These are phyloP conservation scores for Himalopsyche japonica DNA, from an alignment of 2,888 invertebrate species.

Conservation along the genomic window DNA sequence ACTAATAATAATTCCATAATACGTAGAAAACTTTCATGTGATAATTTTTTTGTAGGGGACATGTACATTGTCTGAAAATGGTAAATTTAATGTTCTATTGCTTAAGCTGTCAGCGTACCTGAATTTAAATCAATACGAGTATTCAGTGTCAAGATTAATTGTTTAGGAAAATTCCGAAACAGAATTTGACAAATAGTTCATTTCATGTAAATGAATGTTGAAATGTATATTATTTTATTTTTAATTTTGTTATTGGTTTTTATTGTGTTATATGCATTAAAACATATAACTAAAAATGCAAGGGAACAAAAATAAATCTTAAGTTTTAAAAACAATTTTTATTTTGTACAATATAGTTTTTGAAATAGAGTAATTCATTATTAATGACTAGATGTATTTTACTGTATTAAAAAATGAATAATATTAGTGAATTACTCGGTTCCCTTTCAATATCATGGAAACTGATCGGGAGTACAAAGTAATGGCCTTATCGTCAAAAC, in stretches of 20 bases:
- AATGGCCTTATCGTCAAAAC: not conserved
- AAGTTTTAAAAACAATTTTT: not conserved
- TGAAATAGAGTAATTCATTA: not conserved
- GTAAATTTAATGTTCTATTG: not conserved
- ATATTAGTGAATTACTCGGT: too few species aligned
- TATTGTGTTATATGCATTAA: slow-evolving; percentile 17
- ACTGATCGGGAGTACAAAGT: not conserved
- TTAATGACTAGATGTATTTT: not conserved
- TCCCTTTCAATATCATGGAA: not conserved
- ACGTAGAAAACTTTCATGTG: not conserved
- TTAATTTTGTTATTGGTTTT: slow-evolving; percentile 40
- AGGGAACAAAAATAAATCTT: slow-evolving; percentile 3
- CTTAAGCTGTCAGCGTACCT: not conserved
- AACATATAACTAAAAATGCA: slow-evolving; percentile 22
- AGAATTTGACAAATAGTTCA: not conserved
- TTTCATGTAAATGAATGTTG: not conserved
- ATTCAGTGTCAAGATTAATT: not conserved
- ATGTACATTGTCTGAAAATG: not conserved
- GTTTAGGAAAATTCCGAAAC: not conserved
- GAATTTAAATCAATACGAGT: not conserved
- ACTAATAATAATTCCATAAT: not conserved
- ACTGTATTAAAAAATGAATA: not conserved
- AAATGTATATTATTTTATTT: not conserved
- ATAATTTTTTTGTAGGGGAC: not conserved
- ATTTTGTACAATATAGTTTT: not conserved